Percentiles rank a stretch among this genome's conserved stretches.
These are phyloP conservation scores for Notamacropus eugenii DNA, from an alignment of 2,797 vertebrate genomes.

Conservation along the genomic window DNA sequence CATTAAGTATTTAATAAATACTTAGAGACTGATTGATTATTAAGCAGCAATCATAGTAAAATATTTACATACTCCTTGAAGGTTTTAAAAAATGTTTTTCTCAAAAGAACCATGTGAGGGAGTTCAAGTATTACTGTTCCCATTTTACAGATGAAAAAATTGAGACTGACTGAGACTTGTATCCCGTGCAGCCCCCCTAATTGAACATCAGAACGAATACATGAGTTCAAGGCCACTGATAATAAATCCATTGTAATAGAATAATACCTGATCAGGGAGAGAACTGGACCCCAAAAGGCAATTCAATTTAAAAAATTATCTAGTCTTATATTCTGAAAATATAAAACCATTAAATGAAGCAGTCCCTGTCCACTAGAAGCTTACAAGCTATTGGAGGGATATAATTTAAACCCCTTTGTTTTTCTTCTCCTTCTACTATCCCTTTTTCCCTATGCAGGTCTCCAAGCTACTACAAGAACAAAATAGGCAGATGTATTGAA, in stretches of 20 bases:
- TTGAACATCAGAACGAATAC: background rate
- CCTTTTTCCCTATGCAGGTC: background rate
- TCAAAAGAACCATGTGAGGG: background rate
- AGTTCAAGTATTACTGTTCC: background rate
- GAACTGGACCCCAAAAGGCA: background rate
- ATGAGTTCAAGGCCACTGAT: background rate
- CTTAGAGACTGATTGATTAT: background rate
- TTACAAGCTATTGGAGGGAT: background rate
- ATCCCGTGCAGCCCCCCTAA: background rate
- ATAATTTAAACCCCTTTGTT: background rate
- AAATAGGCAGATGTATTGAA: conserved; percentile 9
- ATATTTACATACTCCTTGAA: background rate
- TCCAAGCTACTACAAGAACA: background rate
- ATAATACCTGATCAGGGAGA: background rate
- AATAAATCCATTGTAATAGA: background rate
- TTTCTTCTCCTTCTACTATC: background rate
- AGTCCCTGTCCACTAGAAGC: background rate
- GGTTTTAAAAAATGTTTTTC: background rate
- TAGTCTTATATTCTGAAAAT: background rate
- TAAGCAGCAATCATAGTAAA: background rate
- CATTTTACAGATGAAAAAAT: background rate
- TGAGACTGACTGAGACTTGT: background rate
- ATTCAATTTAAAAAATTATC: background rate
- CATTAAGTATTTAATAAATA: background rate
- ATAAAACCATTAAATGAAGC: background rate